Evolutionary conservation across 1,140 invertebrate genomes (phyloP).

Genomic region (Drosophila lacteicornis): DNA sequence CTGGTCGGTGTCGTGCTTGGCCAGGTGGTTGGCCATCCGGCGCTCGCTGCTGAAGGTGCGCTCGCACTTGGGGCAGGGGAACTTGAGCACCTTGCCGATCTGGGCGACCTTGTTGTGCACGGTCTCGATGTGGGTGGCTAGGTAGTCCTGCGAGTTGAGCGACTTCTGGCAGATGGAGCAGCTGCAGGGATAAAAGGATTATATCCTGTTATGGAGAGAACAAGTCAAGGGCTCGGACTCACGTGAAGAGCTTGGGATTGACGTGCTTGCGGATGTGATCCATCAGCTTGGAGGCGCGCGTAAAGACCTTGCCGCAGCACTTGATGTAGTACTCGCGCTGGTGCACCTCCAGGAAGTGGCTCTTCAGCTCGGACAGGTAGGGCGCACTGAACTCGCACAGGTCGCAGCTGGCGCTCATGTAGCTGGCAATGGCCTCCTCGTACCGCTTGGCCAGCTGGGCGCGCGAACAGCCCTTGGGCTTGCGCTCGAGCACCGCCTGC

Average conservation of each 20-base stretch:
- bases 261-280: constrained; percentile 78
- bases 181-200: constrained; percentile 4
- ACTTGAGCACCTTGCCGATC: constrained; percentile 59
- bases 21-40: constrained; percentile 62
- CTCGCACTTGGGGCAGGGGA: constrained; percentile 70
- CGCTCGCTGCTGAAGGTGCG: constrained; percentile 72
- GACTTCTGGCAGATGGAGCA: constrained; percentile 77
- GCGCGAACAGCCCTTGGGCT: constrained; percentile 70
- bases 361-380: constrained; percentile 66
- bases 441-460: constrained; percentile 66
- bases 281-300: constrained; percentile 67
- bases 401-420: constrained; percentile 76
- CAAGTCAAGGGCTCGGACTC: constrained; percentile 7
- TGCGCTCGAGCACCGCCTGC: constrained; percentile 60
- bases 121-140: constrained; percentile 76
- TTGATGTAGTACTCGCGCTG: constrained; percentile 73
- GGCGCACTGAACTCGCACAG: constrained; percentile 64
- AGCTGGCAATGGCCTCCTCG: constrained; percentile 71
- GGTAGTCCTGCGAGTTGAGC: constrained; percentile 69
- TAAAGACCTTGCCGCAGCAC: constrained; percentile 74
- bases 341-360: constrained; percentile 68
- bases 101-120: constrained; percentile 72
- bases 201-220: no score
- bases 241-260: constrained; percentile 80
- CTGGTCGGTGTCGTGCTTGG: constrained; percentile 72